A percentile compares a stretch with the other conserved stretches of the same genome.
These are phyloP conservation scores for Volucella bombylans DNA, from an alignment of 2,888 invertebrate genomes.

Conservation along the genomic window DNA sequence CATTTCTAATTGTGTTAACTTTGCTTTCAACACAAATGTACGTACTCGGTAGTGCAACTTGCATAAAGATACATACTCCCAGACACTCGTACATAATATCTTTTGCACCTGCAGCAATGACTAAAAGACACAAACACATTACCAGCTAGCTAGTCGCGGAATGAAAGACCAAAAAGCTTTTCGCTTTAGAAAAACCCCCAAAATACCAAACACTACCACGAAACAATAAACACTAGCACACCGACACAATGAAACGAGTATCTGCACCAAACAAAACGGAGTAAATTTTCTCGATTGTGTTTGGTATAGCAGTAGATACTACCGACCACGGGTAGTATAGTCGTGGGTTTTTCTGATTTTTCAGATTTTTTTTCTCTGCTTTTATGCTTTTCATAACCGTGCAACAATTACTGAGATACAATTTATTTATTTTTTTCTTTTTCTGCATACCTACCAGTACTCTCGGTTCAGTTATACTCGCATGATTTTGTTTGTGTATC, in stretches of 20 bases:
- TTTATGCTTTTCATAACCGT: conserved; percentile 39
- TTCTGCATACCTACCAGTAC: conserved; percentile 54
- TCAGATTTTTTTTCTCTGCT: too few relatives aligned
- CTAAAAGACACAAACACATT: conserved; percentile 29
- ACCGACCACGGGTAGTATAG: too few relatives aligned
- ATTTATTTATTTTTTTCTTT: conserved; percentile 27
- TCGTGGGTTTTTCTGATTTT: conserved; percentile 41
- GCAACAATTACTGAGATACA: conserved; percentile 63
- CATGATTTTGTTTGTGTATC: conserved; percentile 18
- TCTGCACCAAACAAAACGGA: neutral
- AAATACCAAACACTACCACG: conserved; percentile 38
- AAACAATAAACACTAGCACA: conserved; percentile 16
- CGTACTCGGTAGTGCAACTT: conserved; percentile 29
- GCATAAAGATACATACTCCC: conserved; percentile 41
- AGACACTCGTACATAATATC: conserved; percentile 42
- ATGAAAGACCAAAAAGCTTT: conserved; percentile 44
- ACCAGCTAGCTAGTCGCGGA: conserved; percentile 14
- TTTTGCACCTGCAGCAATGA: conserved; percentile 17
- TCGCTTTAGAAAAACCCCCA: conserved; percentile 27
- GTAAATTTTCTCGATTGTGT: neutral
- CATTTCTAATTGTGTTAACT: conserved; percentile 58
- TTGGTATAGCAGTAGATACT: neutral
- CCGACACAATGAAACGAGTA: conserved; percentile 9
- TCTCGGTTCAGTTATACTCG: conserved; percentile 23
- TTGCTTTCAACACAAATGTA: conserved; percentile 44